Evolutionary conservation across 37 sponge, comb jelly and placozoan species (phyloP).

Genomic region (Mnemiopsis leidyi): DNA sequence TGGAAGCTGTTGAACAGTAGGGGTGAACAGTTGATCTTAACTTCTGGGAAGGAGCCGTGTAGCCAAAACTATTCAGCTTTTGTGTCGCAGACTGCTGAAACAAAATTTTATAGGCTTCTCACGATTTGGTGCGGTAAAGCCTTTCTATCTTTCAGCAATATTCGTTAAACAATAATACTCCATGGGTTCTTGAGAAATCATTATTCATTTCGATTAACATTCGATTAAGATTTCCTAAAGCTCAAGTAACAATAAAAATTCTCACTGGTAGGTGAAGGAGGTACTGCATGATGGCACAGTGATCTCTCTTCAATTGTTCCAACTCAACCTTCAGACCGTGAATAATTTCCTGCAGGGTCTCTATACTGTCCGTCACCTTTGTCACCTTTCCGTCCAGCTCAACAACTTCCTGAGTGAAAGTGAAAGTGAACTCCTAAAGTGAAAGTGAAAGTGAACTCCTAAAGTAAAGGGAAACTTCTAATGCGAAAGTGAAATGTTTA

Average conservation of each 20-base stretch:
- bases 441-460: conserved; percentile 10
- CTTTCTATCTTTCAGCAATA: no score
- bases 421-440: conserved; percentile 7
- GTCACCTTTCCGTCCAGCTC: conserved; percentile 63
- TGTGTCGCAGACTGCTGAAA: background rate
- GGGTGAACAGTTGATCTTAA: conserved; percentile 35
- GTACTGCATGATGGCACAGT: conserved; percentile 65
- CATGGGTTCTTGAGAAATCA: no score
- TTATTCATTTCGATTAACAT: no score
- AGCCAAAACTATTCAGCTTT: background rate
- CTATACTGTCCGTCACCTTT: conserved; percentile 48
- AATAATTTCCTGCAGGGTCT: conserved; percentile 23
- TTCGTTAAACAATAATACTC: no score
- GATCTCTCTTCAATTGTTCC: conserved; percentile 60
- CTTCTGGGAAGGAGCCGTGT: conserved; percentile 1
- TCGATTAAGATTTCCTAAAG: no score
- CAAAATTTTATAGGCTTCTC: no score
- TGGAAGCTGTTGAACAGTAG: conserved; percentile 8
- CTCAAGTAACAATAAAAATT: no score
- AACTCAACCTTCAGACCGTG: conserved; percentile 34
- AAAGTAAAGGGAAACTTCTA: background rate
- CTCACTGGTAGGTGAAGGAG: conserved; percentile 32
- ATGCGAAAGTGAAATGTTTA: no score
- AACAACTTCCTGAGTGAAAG: conserved; percentile 36
- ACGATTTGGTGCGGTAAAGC: no score